Evolutionary conservation across 2,797 vertebrate genomes (phyloP), one percentile per base, ranked within the genome.

Genomic region (Threskiornis aethiopicus): DNA sequence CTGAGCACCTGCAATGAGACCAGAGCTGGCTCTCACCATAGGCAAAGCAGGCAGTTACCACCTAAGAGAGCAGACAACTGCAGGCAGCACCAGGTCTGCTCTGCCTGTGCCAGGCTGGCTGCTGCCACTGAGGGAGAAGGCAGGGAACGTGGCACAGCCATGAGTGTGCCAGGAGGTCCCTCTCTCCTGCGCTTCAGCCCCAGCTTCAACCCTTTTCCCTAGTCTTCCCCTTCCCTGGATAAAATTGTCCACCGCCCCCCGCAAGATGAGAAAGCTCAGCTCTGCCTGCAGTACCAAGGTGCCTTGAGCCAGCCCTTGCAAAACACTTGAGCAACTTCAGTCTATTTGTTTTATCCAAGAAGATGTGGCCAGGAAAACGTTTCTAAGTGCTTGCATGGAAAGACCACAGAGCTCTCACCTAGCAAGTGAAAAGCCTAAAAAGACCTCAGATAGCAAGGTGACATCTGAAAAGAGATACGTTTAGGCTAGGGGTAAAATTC

Each of bases 71-170:
- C 37, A 37, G 59, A n/a, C 9, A 44, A 47, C 33, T 1, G 0
- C 22, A 33, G 31, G 16, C 24, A 65, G n/a, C 15, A 55, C 9
- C 25, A 37, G 46, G 10, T 51, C 52, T 66, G 25, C 41, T 46
- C 41, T 75, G 37, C 25, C 54, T 18, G 20, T 66, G 33, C 17
- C 59, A 37, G 39, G 39, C 70, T 78, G 61, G 39, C n/a, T 65
- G 28, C 25, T 54, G 52, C 20, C 62, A 13, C 26, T 5, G 31
- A 17, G 18, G 25, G 13, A 57, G 37, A 47, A 46, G 19, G 20
- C 35, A 89, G 18, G 13, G 9, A 25, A 39, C 0, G 7, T 31
- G 28, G 54, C 39, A 87, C 22, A 69, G 51, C 51, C 1, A 0
- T 9, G 17, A 58, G 15, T 7, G 21, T 35, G 33, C 33, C 37